Base-by-base conservation (phyloP, 2,113 vertebrate species). In the Chloroceryle aenea region DNA sequence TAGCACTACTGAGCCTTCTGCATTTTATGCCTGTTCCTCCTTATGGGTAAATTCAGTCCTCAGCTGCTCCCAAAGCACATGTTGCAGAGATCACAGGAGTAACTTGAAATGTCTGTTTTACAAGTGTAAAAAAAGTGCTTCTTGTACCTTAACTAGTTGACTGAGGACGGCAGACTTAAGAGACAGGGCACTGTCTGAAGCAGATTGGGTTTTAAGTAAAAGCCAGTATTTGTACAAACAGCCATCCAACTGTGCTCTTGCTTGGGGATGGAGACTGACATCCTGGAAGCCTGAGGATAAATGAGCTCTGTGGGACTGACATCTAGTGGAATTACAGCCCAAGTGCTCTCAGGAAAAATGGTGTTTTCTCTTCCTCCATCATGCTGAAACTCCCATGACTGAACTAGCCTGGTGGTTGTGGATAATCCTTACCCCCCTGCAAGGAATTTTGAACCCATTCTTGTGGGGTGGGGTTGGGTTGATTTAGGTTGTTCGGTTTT, bases 281-380 rank as follows among this genome's bases (percentile, higher is more conserved):
- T 18, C 17, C 21, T 53, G 22, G 22, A 14, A 87, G 62, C 59
- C 21, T 32, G 42, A 36, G 76, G 38, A 58, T 61, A 29, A 17
- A 78, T 85, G 53, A 64, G 45, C 64, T 91, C 36, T 83, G 81
- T 47, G 3, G 40, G 89, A 96, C 91, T 97, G 97, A 97, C 98
- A 96, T 71, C 98, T 98, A 95, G 96, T 95, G 98, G 97, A n/a
- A 21, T 10, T 80, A 45, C 26, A 61, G 2, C 29, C 52, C 20
- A 47, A 18, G 83, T 4, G 45, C 59, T 81, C 21, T 38, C 10
- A 2, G 86, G 9, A 58, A 6, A 56, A 48, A 4, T 10, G 19
- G 45, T 22, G 16, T 40, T 50, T 71, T 69, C 34, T 71, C 20
- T 58, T 53, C 82, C 63, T 34, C 42, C 62, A 32, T 0, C 8